A percentile compares a stretch with the other conserved stretches of the same genome.
Conservation (phyloP, 2,888 invertebrate species). For the Prosopocoilus inquinatus region DNA sequence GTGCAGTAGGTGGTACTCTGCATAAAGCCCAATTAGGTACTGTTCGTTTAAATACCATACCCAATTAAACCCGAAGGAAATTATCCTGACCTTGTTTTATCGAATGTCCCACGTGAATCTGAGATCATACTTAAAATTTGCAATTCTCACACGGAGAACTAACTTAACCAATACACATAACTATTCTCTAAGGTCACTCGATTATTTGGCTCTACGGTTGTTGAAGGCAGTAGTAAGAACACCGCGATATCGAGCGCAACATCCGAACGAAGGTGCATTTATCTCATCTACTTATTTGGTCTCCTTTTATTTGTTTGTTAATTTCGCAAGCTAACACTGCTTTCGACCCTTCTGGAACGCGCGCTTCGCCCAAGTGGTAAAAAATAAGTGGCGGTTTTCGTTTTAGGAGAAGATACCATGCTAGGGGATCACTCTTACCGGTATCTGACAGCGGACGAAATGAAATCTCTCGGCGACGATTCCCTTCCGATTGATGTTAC, state of each 20-base stretch:
- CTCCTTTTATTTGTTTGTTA: slow-evolving; percentile 6
- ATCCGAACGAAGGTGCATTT: slow-evolving; percentile 1
- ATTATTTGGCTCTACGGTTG: not conserved
- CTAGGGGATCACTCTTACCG: slow-evolving; percentile 88
- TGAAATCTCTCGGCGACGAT: slow-evolving; percentile 93
- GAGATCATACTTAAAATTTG: slow-evolving; percentile 16
- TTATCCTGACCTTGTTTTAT: slow-evolving; percentile 14
- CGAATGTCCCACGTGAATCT: slow-evolving; percentile 15
- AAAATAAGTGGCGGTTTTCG: slow-evolving; percentile 5
- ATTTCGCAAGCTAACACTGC: slow-evolving; percentile 32
- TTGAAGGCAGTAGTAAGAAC: slow-evolving; percentile 1
- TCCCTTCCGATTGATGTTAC: slow-evolving; percentile 91
- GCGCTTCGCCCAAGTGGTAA: not conserved
- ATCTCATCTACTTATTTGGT: not conserved
- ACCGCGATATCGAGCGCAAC: slow-evolving; percentile 1
- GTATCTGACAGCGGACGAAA: slow-evolving; percentile 91
- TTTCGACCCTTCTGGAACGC: slow-evolving; percentile 6
- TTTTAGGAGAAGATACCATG: slow-evolving; percentile 84
- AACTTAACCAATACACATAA: not conserved
- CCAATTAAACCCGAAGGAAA: too few relatives aligned
- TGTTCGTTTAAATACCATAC: too few relatives aligned
- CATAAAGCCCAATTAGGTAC: too few relatives aligned
- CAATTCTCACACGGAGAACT: slow-evolving; percentile 1
- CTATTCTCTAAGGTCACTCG: not conserved
- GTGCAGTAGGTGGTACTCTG: too few relatives aligned